Evolutionary conservation across 2,888 invertebrate genomes (phyloP).

Genomic region (Ypsolopha sequella): DNA sequence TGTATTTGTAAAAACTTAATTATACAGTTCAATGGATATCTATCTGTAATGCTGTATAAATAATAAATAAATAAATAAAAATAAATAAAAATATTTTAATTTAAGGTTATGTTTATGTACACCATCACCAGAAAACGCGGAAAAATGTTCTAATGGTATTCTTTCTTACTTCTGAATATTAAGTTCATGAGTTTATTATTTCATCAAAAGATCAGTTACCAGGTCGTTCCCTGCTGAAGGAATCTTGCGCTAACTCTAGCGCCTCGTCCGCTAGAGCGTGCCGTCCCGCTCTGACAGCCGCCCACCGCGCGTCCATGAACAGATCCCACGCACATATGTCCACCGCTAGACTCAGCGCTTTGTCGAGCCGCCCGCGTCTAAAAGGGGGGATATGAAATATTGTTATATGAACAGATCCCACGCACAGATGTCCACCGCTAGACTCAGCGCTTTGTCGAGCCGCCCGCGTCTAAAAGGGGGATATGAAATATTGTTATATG

Average conservation of each 20-base stretch:
- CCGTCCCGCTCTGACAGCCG: slow-evolving; percentile 74
- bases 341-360: slow-evolving; percentile 87
- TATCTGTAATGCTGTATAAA: too few relatives aligned
- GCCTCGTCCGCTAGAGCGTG: slow-evolving; percentile 78
- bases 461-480: slow-evolving; percentile 71
- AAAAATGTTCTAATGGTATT: too few relatives aligned
- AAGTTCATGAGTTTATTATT: too few relatives aligned
- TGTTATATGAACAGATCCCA: slow-evolving; percentile 90
- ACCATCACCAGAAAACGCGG: too few relatives aligned
- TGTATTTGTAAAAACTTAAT: too few relatives aligned
- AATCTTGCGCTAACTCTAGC: slow-evolving; percentile 72
- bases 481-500: too few relatives aligned
- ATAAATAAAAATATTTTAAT: too few relatives aligned
- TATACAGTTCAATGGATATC: too few relatives aligned
- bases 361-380: slow-evolving; percentile 80
- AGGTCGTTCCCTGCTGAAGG: neutral
- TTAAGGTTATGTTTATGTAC: too few relatives aligned
- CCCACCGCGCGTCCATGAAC: slow-evolving; percentile 85
- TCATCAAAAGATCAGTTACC: neutral
- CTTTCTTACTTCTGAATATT: too few relatives aligned
- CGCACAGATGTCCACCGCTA: slow-evolving; percentile 88
- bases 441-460: slow-evolving; percentile 84
- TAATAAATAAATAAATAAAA: too few relatives aligned
- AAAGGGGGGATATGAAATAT: slow-evolving; percentile 3
- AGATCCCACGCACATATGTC: slow-evolving; percentile 89